A percentile compares a stretch with the other conserved stretches of the same genome.
Conservation (phyloP, 1,140 invertebrate species). For the Trichonephila clavata region DNA sequence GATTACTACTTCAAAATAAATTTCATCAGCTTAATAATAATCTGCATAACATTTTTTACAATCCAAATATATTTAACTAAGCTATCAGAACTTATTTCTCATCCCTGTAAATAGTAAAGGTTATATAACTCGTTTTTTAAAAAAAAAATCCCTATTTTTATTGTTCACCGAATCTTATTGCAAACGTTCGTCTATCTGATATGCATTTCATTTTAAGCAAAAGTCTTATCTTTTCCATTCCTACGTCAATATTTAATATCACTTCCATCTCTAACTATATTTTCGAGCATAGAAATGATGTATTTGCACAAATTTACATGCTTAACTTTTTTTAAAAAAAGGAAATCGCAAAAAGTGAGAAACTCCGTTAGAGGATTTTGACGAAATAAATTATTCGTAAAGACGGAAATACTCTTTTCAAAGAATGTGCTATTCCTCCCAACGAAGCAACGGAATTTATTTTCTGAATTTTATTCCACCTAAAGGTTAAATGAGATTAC, state of each 20-base stretch:
- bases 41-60: no score
- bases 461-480: slow-evolving; percentile 34
- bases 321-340: no score
- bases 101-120: no score
- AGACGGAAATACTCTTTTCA: neutral
- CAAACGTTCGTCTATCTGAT: no score
- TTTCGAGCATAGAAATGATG: neutral
- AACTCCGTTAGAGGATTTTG: neutral
- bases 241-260: neutral
- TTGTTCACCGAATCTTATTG: no score
- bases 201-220: no score
- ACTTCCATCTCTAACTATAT: neutral
- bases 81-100: no score
- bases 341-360: neutral
- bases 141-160: no score
- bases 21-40: no score
- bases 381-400: neutral
- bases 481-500: slow-evolving; percentile 31
- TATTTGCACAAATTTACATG: neutral
- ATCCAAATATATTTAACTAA: no score
- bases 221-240: neutral
- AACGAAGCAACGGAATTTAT: neutral
- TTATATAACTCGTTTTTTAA: no score
- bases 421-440: neutral
- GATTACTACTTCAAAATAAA: no score